A percentile compares a stretch with the other conserved stretches of the same genome.
phyloP scores from a whole-genome alignment of 2,113 vertebrate species.

The Platanista minor region DNA sequence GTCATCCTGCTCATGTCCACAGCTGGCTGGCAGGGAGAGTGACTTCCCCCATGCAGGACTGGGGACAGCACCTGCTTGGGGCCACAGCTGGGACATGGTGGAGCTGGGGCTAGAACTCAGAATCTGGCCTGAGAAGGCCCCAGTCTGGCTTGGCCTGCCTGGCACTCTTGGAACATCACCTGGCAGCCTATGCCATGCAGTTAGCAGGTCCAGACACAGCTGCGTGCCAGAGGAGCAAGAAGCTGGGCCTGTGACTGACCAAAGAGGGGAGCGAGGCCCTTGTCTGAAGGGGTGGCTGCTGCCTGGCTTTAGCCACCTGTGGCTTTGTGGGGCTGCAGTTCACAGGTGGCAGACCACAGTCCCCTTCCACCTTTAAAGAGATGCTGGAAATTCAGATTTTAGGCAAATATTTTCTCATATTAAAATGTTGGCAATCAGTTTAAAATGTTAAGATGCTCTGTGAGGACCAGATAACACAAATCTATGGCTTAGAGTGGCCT shows the following conservation, averaged over 20 bases:
- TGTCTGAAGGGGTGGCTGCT: background rate
- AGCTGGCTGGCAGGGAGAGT: background rate
- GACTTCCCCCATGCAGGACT: background rate
- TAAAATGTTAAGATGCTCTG: background rate
- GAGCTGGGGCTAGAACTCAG: too few species aligned
- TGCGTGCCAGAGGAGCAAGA: background rate
- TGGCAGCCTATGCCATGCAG: too few species aligned
- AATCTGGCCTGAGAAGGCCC: background rate
- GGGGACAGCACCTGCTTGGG: background rate
- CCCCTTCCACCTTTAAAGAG: background rate
- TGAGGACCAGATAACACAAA: background rate
- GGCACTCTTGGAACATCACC: background rate
- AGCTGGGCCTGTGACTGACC: background rate
- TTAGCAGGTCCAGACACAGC: background rate
- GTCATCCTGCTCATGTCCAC: background rate
- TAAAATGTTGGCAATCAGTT: background rate
- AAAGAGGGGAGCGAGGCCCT: background rate
- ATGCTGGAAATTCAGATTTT: background rate
- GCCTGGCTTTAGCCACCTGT: background rate
- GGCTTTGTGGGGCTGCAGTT: background rate
- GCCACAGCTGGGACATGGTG: background rate
- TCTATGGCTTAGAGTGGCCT: background rate
- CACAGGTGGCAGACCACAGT: background rate
- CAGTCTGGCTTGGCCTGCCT: background rate
- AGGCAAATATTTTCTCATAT: background rate